Base-by-base conservation (phyloP, 2,797 vertebrate species). In the Cichlasoma orientale region DNA sequence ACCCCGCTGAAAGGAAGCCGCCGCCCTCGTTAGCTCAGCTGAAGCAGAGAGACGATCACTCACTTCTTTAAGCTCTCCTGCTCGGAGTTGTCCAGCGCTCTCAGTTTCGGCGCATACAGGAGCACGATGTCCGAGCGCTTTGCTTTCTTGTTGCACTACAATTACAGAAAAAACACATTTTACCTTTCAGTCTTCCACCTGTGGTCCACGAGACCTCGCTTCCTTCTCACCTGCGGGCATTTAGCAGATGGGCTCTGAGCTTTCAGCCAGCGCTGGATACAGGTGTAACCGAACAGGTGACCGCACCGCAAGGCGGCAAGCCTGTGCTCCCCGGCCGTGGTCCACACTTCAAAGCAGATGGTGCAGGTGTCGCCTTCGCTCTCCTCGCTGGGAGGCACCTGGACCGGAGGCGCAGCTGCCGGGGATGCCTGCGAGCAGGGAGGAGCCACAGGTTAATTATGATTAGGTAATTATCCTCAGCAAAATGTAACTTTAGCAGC, bases 291-390 rank as follows among this genome's bases (percentile, higher is more conserved):
- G 23, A 99, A 99, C 0, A 99, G 96, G 78, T 99, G 98, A 0
- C 98, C 98, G 5, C 98, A 99, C 11, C 97, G 97, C 89, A 99
- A 87, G 0, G 98, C 95, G 0, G 97, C 96, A n/a, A 98, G 95
- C 0, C 98, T 94, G 91, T 99, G 98, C 0, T 96, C 95, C 3
- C 98, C 98, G 2, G 96, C 96, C 0, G 95, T 96, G 23, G 98
- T 99, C 97, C 97, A 99, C 2, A 95, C 94, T 85, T 99, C 98
- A 3, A 99, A 97, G 90, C 98, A 99, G 90, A 99, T 98, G 16
- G 96, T 90, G 77, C 98, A 99, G 29, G 87, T 96, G 56, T 99
- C 97, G 0, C 96, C 97, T 6, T 98, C 97, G 1, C 95, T 83
- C 3, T 96, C 96, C 3, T 96, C 96, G 3, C 92, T 90, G 0